Percentiles rank a stretch among this genome's conserved stretches.
phyloP scores from a whole-genome alignment of 2,113 vertebrate species.

The Phylloscopus trochiloides region DNA sequence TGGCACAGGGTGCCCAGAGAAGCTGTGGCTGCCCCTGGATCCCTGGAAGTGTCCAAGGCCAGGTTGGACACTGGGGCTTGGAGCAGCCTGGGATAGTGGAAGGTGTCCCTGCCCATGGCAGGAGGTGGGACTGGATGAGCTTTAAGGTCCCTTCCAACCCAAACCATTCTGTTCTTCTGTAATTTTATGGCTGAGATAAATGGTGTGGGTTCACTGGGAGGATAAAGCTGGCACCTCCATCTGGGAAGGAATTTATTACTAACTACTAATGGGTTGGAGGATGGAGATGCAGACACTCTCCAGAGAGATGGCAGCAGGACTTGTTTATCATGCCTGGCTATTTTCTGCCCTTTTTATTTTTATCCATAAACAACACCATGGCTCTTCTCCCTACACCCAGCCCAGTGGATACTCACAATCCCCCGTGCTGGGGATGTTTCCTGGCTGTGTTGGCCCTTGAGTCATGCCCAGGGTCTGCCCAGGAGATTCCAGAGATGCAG shows the following conservation, averaged over 20 bases:
- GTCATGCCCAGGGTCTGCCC: background rate
- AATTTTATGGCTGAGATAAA: background rate
- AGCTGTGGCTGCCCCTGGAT: background rate
- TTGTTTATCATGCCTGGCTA: background rate
- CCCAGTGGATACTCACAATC: too few species aligned
- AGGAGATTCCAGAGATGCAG: background rate
- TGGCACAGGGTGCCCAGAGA: background rate
- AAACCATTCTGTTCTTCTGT: background rate
- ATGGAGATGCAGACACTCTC: background rate
- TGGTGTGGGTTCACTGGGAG: accelerated
- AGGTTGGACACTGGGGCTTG: accelerated
- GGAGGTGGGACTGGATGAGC: accelerated
- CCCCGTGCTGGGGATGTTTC: accelerated
- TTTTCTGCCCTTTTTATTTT: background rate
- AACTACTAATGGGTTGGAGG: background rate
- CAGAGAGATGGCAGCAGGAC: background rate
- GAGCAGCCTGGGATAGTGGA: accelerated
- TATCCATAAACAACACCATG: background rate
- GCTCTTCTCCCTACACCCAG: background rate
- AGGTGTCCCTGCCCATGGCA: background rate
- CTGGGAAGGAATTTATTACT: background rate
- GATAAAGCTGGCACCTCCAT: background rate
- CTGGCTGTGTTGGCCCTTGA: background rate
- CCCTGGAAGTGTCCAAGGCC: background rate
- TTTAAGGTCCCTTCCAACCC: background rate